Evolutionary conservation across 2,113 vertebrate species (phyloP).

Genomic region (Callipepla squamata): DNA sequence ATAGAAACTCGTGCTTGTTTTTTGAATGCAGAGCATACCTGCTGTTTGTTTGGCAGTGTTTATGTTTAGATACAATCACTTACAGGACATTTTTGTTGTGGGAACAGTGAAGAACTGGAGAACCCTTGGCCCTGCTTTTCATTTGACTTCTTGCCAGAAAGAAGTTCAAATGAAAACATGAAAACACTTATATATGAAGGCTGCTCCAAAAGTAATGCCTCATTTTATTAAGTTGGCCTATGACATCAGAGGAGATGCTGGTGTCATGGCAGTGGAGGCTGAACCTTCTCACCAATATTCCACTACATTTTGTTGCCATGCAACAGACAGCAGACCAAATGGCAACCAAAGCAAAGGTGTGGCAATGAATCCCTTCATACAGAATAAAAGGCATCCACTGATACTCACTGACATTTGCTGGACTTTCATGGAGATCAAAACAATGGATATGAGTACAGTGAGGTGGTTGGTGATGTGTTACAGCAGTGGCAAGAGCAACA

Average conservation of each 20-base stretch:
- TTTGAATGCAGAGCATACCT: conserved; percentile 41
- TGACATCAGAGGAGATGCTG: neutral
- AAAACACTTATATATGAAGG: neutral
- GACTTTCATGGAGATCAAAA: neutral
- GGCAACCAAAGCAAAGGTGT: neutral
- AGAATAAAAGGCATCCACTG: neutral
- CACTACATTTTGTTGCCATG: neutral
- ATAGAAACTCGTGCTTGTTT: neutral
- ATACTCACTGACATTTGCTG: neutral
- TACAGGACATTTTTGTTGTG: neutral
- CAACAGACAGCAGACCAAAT: neutral
- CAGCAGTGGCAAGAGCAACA: neutral
- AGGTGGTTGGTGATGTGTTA: neutral
- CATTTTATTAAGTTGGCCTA: neutral
- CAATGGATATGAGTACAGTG: neutral
- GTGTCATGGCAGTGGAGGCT: neutral
- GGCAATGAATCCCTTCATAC: neutral
- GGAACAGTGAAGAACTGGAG: neutral
- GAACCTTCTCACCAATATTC: neutral
- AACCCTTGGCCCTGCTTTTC: neutral
- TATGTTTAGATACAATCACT: neutral
- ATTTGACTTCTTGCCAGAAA: neutral
- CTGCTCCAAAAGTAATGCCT: neutral
- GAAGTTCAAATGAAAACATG: neutral
- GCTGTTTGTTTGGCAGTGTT: conserved; percentile 23